Base-by-base conservation (phyloP, 1,140 invertebrate genomes). In the Leguminivora glycinivorella region DNA sequence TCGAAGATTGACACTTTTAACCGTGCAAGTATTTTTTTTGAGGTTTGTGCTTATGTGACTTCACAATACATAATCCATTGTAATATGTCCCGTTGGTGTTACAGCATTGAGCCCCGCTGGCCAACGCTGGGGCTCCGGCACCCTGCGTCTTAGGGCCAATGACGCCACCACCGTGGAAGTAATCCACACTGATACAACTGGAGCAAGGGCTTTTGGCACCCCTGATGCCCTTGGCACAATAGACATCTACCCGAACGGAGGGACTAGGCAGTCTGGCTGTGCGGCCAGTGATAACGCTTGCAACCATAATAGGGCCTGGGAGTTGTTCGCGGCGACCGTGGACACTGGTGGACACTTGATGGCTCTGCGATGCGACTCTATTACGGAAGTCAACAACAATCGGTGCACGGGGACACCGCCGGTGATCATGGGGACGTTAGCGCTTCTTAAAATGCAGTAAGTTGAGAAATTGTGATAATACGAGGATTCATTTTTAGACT, bases 161-260 rank as follows among this genome's bases (percentile, higher is more conserved):
- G 85, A 89, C 22, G 87, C 85, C 0, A 4, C 1, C 5, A 86
- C 84, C 56, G 87, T 89, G 0, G 87, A 89, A 78, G 80, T 87
- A 0, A 85, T 89, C 22, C 87, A 89, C 69, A 88, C 87, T 12
- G 83, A 88, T 56, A 80, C 76, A 7, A 70, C 26, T 26, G 82
- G 83, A 3, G 10, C 78, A 0, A 43, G 76, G 1, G 60, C 79
- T 0, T 77, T 82, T 60, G 87, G 85, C 1, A 67, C 88, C 4
- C 80, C 77, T 4, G 73, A 69, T 10, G 58, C 75, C 0, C 70
- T 87, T 12, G 85, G 87, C 4, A 93, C 96, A 74, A 92, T 95
- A 0, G 96, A 97, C 80, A 96, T 96, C 83, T 96, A 94, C 72
- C 94, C 94, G 0, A 96, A 96, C 75, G 95, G 95, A 12, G 96